Base-by-base conservation (phyloP, 2,888 invertebrate species). In the Netelia melanura region DNA sequence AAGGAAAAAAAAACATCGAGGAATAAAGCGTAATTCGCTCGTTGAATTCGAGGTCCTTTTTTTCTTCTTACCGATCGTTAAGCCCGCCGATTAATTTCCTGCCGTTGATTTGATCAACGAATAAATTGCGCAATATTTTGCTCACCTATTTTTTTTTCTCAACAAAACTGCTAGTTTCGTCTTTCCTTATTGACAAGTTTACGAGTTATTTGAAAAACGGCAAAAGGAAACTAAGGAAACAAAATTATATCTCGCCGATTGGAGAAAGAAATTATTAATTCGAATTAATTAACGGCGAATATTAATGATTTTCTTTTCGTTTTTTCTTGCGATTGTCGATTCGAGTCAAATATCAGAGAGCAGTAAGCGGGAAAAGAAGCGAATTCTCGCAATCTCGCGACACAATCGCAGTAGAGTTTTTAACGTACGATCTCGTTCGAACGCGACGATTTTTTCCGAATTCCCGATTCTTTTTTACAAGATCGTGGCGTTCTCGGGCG, bases 341-440 rank as follows among this genome's bases (percentile, higher is more conserved):
- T 25, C 25, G 25, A 25, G 25, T 3, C 1, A 25, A 25, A 25
- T 25, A 25, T 25, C 25, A 5, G 30, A 0, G 30, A 30, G 5
- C 30, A 30, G 3, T 30, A 30, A 30, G 30, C 30, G 30, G 0
- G 30, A 30, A 30, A 30, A 30, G 30, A 30, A 30, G 30, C 30
- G 30, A 30, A 5, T 30, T 30, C 5, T 30, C 30, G 30, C 30
- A 3, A 30, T 30, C 30, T 30, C 30, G 30, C 30, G 30, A 30
- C 25, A 25, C 25, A 25, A 25, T 30, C 30, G 30, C 30, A 3
- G 30, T 30, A 5, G 30, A 52, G 14, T 54, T 54, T 75, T n/a
- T 58, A 82, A 71, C 71, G 54, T 64, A 71, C 56, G 23, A 71
- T 71, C 71, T 72, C 61, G 14, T 21, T 67, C 61, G 25, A 8